These are phyloP conservation scores for Hydrozoanthus tunicans DNA, from an alignment of 64 coral and sea anemone genomes.

Conservation along the genomic window DNA sequence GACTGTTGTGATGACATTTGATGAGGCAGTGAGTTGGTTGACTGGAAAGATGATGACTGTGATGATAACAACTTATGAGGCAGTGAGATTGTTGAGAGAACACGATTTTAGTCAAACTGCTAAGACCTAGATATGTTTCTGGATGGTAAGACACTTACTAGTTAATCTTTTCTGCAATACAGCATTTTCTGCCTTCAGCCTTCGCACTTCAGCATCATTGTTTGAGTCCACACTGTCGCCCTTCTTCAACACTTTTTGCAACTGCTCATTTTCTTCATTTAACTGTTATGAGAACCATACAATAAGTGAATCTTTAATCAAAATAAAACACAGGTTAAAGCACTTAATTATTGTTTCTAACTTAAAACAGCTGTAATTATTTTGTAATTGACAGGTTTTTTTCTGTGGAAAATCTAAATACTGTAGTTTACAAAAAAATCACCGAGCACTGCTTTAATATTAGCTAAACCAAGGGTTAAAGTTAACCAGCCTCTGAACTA, in stretches of 20 bases:
- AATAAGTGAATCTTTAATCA: no score
- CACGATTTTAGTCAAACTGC: no score
- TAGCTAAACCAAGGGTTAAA: no score
- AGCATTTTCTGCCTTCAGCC: slow-evolving; percentile 90
- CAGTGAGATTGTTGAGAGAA: no score
- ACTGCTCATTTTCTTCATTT: slow-evolving; percentile 87
- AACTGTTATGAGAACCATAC: slow-evolving; percentile 41
- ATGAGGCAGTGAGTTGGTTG: neutral
- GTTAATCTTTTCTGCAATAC: slow-evolving; percentile 91
- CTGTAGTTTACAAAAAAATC: neutral
- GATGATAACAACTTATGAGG: no score
- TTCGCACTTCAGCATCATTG: slow-evolving; percentile 75
- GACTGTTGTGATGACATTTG: neutral
- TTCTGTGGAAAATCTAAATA: neutral
- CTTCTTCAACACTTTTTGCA: slow-evolving; percentile 60
- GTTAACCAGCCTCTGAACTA: no score
- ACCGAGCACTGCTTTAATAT: no score
- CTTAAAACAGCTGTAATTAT: no score
- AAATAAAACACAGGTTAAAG: neutral
- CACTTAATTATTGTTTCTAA: no score
- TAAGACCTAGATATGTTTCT: no score
- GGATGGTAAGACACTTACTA: slow-evolving; percentile 49
- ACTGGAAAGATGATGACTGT: neutral
- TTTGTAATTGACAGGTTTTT: no score
- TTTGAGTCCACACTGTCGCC: slow-evolving; percentile 42